phyloP scores from a whole-genome alignment of 2,113 vertebrate species.

The Gnathonemus longibarbis region DNA sequence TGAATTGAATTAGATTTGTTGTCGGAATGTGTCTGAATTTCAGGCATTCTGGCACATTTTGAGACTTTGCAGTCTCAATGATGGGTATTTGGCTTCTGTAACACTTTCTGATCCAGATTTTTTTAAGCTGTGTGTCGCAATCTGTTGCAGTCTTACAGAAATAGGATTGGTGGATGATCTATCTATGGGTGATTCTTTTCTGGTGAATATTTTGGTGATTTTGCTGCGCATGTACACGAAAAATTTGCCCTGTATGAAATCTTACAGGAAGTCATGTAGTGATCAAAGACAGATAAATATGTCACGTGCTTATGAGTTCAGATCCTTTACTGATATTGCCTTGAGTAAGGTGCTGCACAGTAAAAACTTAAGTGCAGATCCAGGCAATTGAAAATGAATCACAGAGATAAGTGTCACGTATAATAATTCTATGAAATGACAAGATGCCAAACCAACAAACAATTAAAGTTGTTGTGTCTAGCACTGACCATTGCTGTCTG shows the following conservation, averaged over 20 bases:
- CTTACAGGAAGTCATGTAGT: neutral
- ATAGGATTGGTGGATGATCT: neutral
- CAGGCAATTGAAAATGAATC: neutral
- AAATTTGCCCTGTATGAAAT: neutral
- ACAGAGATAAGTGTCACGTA: neutral
- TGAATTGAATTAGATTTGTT: neutral
- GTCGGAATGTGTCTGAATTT: neutral
- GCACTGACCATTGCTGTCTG: neutral
- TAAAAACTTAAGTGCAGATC: neutral
- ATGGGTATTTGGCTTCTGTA: neutral
- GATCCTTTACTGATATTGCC: neutral
- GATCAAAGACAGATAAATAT: neutral
- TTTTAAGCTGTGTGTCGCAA: neutral
- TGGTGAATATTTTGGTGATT: neutral
- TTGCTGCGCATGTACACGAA: neutral
- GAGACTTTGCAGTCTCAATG: neutral
- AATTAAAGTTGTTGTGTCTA: neutral
- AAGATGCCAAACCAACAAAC: neutral
- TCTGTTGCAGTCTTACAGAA: neutral
- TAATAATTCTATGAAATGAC: neutral
- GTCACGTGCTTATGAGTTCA: neutral
- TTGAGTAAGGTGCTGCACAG: neutral
- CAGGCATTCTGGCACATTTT: neutral
- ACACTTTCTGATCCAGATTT: neutral
- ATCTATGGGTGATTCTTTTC: neutral